A percentile compares a stretch with the other conserved stretches of the same genome.
Conservation (phyloP, 2,113 vertebrate genomes). For the Cryptotis parvus region DNA sequence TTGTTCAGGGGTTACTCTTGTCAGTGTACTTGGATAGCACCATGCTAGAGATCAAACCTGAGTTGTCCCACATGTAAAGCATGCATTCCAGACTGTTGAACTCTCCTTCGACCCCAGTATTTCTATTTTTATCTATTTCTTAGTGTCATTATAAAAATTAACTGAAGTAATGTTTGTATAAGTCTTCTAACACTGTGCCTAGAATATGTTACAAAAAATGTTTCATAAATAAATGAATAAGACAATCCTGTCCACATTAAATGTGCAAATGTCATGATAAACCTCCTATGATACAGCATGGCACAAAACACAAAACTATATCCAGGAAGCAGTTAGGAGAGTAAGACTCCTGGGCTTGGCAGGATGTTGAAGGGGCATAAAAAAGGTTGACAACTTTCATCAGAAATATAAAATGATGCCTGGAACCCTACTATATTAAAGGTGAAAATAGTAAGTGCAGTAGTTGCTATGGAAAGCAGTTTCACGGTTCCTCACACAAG, state of each 20-base stretch:
- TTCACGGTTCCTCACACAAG: background rate
- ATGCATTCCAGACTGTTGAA: too few species aligned
- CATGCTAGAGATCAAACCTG: too few species aligned
- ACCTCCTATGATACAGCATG: background rate
- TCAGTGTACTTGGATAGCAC: too few species aligned
- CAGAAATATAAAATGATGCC: background rate
- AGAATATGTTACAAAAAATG: background rate
- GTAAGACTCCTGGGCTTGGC: background rate
- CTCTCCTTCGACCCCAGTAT: background rate
- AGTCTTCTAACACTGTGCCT: background rate
- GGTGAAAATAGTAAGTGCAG: background rate
- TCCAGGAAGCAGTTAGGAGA: background rate
- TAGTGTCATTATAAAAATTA: background rate
- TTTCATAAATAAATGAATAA: slow-evolving; percentile 13
- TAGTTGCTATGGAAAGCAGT: background rate
- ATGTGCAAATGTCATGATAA: slow-evolving; percentile 9
- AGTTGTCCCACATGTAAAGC: too few species aligned
- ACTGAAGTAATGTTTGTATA: slow-evolving; percentile 43
- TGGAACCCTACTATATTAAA: background rate
- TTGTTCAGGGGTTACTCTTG: too few species aligned
- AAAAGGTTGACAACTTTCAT: slow-evolving; percentile 1
- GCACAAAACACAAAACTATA: background rate
- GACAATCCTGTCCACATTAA: background rate
- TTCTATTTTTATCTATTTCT: background rate
- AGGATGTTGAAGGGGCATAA: background rate